These are phyloP conservation scores for Diadegma fenestrale DNA, from an alignment of 2,888 invertebrate genomes.

Conservation along the genomic window DNA sequence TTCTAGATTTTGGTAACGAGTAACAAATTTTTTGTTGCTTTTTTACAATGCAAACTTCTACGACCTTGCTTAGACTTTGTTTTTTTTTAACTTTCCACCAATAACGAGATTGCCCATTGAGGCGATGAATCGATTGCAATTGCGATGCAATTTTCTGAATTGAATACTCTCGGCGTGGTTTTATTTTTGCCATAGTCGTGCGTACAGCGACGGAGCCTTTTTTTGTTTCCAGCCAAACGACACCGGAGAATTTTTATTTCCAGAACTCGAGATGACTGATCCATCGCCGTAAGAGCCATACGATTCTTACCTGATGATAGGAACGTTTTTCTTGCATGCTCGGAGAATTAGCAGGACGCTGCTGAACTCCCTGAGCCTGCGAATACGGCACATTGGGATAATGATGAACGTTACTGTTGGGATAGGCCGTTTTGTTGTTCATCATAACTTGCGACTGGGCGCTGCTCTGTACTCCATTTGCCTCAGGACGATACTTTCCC, in stretches of 20 bases:
- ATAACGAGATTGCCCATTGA: neutral
- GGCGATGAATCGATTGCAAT: too few relatives aligned
- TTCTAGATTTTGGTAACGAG: too few relatives aligned
- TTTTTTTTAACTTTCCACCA: neutral
- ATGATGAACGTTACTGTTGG: slow-evolving; percentile 84
- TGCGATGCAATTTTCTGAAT: too few relatives aligned
- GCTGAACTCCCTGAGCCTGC: slow-evolving; percentile 83
- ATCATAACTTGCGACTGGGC: slow-evolving; percentile 84
- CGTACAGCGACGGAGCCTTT: too few relatives aligned
- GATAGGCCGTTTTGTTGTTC: slow-evolving; percentile 82
- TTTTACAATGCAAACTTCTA: too few relatives aligned
- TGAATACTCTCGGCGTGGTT: too few relatives aligned
- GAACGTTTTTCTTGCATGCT: slow-evolving; percentile 83
- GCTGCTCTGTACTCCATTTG: slow-evolving; percentile 81
- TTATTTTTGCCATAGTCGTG: too few relatives aligned
- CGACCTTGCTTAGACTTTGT: neutral
- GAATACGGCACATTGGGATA: slow-evolving; percentile 83
- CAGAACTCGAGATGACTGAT: too few relatives aligned
- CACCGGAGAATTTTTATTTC: too few relatives aligned
- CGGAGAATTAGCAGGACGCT: slow-evolving; percentile 83
- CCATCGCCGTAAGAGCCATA: neutral
- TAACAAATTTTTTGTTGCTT: too few relatives aligned
- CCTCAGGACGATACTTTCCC: slow-evolving; percentile 87
- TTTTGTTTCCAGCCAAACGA: too few relatives aligned
- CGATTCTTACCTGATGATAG: slow-evolving; percentile 81